Evolutionary conservation across 2,113 vertebrate genomes (phyloP).

Genomic region (Mustela lutreola): DNA sequence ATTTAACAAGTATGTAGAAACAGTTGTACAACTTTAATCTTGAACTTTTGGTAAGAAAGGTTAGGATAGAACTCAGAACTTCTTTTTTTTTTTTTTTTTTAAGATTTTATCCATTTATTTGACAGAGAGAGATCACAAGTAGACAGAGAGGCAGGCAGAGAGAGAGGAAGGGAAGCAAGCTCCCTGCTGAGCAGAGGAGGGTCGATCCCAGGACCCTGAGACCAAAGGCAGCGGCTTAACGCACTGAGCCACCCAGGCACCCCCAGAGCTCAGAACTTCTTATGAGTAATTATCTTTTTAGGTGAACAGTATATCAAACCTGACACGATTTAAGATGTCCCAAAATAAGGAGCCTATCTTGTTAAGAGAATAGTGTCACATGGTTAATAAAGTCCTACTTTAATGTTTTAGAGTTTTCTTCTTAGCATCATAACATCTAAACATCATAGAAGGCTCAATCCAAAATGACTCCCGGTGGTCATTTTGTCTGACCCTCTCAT

Average conservation of each 20-base stretch:
- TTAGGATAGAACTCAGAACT: not conserved
- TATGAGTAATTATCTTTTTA: not conserved
- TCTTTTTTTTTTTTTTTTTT: not conserved
- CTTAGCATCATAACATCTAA: not conserved
- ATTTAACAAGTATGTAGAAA: not conserved
- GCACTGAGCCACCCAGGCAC: no score
- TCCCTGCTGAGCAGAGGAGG: no score
- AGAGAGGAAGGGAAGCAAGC: no score
- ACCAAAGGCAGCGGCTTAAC: no score
- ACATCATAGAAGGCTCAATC: constrained; percentile 4
- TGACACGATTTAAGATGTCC: not conserved
- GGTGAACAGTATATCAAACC: not conserved
- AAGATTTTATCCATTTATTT: no score
- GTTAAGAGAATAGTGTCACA: constrained; percentile 15
- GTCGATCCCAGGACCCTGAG: no score
- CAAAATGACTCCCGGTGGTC: not conserved
- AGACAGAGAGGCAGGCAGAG: no score
- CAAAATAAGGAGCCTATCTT: constrained; percentile 31
- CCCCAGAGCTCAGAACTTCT: not conserved
- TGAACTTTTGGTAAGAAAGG: not conserved
- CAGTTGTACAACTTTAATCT: not conserved
- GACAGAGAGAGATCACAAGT: no score
- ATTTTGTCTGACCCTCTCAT: constrained; percentile 2
- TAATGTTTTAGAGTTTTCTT: constrained; percentile 30
- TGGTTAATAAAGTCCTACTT: constrained; percentile 39